phyloP scores from a whole-genome alignment of 2,113 vertebrate genomes.

The Coptodon rendalli region DNA sequence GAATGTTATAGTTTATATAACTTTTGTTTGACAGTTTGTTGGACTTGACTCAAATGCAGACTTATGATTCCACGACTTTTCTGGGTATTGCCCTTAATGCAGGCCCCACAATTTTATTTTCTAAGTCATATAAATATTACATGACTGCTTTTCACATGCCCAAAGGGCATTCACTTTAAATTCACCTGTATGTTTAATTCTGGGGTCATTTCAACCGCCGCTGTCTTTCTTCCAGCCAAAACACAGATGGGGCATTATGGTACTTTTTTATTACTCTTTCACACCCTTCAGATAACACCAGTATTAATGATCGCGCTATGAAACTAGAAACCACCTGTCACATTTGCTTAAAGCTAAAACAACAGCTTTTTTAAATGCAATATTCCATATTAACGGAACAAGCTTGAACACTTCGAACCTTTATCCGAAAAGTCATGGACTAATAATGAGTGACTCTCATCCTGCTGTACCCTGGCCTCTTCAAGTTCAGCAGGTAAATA shows the following conservation, averaged over 20 bases:
- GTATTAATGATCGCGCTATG: not conserved
- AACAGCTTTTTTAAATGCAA: not conserved
- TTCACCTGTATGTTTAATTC: not conserved
- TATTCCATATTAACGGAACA: not conserved
- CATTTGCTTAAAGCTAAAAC: constrained; percentile 4
- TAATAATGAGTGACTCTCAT: constrained; percentile 43
- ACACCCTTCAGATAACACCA: constrained; percentile 2
- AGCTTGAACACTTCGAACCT: not conserved
- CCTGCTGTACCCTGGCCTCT: constrained; percentile 3
- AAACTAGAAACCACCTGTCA: constrained; percentile 10
- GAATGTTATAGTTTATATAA: not conserved
- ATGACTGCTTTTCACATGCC: not conserved
- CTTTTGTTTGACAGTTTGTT: not conserved
- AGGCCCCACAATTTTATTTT: not conserved
- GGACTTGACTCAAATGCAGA: not conserved
- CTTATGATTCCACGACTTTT: not conserved
- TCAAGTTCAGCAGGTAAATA: constrained; percentile 56
- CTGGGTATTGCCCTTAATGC: not conserved
- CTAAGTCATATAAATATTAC: not conserved
- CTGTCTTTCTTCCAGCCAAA: not conserved
- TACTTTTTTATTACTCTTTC: not conserved
- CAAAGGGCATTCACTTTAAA: not conserved
- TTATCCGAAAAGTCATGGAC: not conserved
- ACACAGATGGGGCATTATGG: not conserved
- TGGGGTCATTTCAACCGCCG: not conserved